Percentiles rank a stretch among this genome's conserved stretches.
These are phyloP conservation scores for Gadopsis bispinosus DNA, from an alignment of 2,797 vertebrate genomes.

Conservation along the genomic window DNA sequence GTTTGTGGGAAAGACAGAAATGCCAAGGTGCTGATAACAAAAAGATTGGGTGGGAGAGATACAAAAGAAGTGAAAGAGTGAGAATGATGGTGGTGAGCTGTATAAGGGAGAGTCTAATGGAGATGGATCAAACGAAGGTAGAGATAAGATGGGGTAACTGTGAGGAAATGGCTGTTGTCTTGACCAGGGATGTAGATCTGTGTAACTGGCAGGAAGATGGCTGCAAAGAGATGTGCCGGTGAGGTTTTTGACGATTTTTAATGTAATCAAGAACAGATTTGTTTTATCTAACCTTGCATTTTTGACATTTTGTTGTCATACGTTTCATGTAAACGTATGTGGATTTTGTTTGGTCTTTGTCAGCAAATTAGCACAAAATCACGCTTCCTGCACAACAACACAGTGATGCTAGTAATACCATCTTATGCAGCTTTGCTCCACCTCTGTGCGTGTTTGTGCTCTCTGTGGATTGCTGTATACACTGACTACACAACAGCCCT, in stretches of 20 bases:
- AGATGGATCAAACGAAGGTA: conserved; percentile 78
- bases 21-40: conserved; percentile 73
- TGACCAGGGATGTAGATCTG: conserved; percentile 47
- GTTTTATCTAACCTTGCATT: background rate
- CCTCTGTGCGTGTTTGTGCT: conserved; percentile 47
- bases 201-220: background rate
- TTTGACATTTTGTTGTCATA: background rate
- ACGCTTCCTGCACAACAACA: conserved; percentile 20
- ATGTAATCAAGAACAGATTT: conserved; percentile 1
- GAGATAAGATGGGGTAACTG: conserved; percentile 80
- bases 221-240: conserved; percentile 7
- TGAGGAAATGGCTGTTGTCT: conserved; percentile 80
- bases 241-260: conserved; percentile 1
- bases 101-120: conserved; percentile 73
- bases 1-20: conserved; percentile 84
- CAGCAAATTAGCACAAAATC: conserved; percentile 30
- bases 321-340: background rate
- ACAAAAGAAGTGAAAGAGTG: conserved; percentile 64
- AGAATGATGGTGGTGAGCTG: conserved; percentile 66
- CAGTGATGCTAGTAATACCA: conserved; percentile 7
- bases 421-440: conserved; percentile 38
- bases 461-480: conserved; percentile 52
- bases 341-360: conserved; percentile 12
- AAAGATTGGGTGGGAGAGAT: conserved; percentile 61
- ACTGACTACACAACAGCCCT: conserved; percentile 55